Base-by-base conservation (phyloP, 2,888 invertebrate species). In the Trypoxylon attenuatum region DNA sequence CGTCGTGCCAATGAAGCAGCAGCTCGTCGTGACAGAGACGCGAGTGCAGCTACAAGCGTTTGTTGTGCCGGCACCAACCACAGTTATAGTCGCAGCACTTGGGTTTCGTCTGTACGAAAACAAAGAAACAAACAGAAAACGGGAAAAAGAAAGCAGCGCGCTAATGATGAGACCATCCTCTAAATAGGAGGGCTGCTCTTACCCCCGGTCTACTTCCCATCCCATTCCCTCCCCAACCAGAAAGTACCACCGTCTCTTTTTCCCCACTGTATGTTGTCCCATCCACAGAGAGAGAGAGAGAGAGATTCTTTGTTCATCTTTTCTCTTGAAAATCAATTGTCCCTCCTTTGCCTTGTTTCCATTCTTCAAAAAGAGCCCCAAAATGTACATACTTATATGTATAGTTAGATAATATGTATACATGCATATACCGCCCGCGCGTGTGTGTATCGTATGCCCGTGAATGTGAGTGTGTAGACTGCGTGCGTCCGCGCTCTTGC, bases 351-450 rank as follows among this genome's bases (percentile, higher is more conserved):
- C 33, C 45, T 33, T 39, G 18, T 49, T 27, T 51, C 53, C 22
- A 8, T 27, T 58, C 73, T 69, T 13, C 27, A 43, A 47, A 55
- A 46, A 19, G 45, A 63, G 69, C 69, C 72, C 78, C 53, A 64
- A 83, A 82, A 82, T 87, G 86, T 87, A 87, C 81, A 87, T 86
- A 87, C 84, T 84, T 86, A 82, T 83, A 86, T 87, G 85, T 86
- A 86, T 87, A 86, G 85, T 84, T 86, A 86, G 85, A 85, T 85
- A 83, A 82, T 68, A 77, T 74, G 72, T 76, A 68, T 76, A 72
- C 68, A 73, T 75, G 71, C 69, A 67, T 73, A 73, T 56, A 71
- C n/a, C 63, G 57, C 22, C 39, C 54, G 66, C 43, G 58, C 55
- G 69, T 61, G 58, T 62, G 51, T 23, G 47, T 63, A 56, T 54